phyloP scores from a whole-genome alignment of 2,888 invertebrate genomes.

The Oscheius onirici region DNA sequence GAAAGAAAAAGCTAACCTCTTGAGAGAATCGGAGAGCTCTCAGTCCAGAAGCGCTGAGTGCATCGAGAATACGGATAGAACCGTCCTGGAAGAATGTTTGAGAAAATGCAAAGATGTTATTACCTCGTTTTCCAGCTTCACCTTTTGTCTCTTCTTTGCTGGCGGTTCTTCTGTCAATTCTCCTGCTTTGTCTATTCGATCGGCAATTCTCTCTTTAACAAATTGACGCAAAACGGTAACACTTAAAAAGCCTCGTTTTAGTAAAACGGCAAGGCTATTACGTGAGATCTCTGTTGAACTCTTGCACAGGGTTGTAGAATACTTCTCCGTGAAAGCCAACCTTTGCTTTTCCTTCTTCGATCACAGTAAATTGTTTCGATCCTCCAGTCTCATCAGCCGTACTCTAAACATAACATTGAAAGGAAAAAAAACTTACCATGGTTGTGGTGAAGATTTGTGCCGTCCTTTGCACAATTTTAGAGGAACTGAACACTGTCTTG shows the following conservation, averaged over 20 bases:
- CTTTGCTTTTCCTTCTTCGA: slow-evolving; percentile 61
- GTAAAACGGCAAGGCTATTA: slow-evolving; percentile 41
- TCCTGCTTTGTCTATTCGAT: not conserved
- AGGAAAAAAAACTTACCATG: not conserved
- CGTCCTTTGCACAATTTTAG: not conserved
- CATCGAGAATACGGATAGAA: slow-evolving; percentile 82
- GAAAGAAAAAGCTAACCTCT: slow-evolving; percentile 76
- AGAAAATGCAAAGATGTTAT: not conserved
- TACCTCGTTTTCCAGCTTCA: slow-evolving; percentile 24
- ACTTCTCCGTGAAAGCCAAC: slow-evolving; percentile 75
- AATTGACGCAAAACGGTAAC: slow-evolving; percentile 82
- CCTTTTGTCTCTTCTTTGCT: slow-evolving; percentile 46
- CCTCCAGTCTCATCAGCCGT: not conserved
- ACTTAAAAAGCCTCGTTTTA: slow-evolving; percentile 76
- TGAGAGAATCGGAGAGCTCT: slow-evolving; percentile 94
- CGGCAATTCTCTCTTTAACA: slow-evolving; percentile 48
- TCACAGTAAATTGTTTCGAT: slow-evolving; percentile 19
- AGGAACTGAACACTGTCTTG: not conserved
- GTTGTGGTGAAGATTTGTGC: not conserved
- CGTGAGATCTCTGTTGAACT: slow-evolving; percentile 94
- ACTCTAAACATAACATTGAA: not conserved
- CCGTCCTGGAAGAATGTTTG: slow-evolving; percentile 42
- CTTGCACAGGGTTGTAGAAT: slow-evolving; percentile 96
- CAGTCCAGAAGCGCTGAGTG: slow-evolving; percentile 92
- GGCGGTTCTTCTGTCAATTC: slow-evolving; percentile 37